A percentile compares a stretch with the other conserved stretches of the same genome.
These are phyloP conservation scores for Drosophila micromelanica DNA, from an alignment of 1,140 invertebrate genomes.

Conservation along the genomic window DNA sequence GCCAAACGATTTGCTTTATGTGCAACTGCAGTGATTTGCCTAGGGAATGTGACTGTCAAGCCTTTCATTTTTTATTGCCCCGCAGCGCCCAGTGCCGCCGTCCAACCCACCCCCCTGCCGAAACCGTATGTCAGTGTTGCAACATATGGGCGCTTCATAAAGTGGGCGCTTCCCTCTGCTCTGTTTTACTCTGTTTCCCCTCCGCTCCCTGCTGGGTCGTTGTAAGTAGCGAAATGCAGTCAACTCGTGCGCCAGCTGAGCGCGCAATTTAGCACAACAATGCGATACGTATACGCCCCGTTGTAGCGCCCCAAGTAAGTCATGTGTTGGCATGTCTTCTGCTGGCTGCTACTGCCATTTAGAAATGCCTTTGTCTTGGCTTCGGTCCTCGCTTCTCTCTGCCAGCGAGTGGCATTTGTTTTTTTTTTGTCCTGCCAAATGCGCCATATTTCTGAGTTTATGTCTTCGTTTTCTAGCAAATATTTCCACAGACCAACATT, in stretches of 20 bases:
- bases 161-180: conserved; percentile 32
- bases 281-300: conserved; percentile 66
- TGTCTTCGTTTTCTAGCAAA: conserved; percentile 76
- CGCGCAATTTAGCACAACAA: conserved; percentile 77
- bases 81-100: conserved; percentile 11
- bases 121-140: conserved; percentile 44
- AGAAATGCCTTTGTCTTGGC: conserved; percentile 67
- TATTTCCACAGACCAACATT: conserved; percentile 39
- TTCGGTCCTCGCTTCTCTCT: conserved; percentile 15
- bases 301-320: conserved; percentile 40
- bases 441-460: conserved; percentile 78
- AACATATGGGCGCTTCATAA: conserved; percentile 79
- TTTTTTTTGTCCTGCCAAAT: conserved; percentile 62
- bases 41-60: conserved; percentile 67
- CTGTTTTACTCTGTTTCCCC: background rate
- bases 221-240: conserved; percentile 75
- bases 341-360: conserved; percentile 65
- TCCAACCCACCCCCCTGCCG: background rate
- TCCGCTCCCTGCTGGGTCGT: background rate
- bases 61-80: conserved; percentile 69
- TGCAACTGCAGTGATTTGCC: conserved; percentile 79
- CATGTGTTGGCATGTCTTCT: conserved; percentile 47
- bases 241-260: conserved; percentile 77
- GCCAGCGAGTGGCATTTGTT: conserved; percentile 26
- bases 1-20: conserved; percentile 81